A percentile compares a stretch with the other conserved stretches of the same genome.
Conservation (phyloP, 2,888 invertebrate genomes). For the Hirtodrosophila alboralis region DNA sequence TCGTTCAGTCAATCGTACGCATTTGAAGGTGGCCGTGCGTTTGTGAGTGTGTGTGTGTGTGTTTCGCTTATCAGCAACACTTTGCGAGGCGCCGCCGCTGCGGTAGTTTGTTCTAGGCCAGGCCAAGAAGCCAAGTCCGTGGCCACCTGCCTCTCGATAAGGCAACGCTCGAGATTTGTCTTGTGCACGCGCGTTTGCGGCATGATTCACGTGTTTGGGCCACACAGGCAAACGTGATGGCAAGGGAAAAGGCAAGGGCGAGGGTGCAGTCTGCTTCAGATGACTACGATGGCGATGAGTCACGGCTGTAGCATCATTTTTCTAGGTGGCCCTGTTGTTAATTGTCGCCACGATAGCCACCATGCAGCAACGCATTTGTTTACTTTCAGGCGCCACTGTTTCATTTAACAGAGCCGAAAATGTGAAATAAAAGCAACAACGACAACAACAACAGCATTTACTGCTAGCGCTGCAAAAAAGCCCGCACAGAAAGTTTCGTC, state of each 20-base stretch:
- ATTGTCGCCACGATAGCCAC: slow-evolving; percentile 53
- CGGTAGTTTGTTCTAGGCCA: slow-evolving; percentile 52
- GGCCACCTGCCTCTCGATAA: slow-evolving; percentile 58
- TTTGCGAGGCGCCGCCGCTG: slow-evolving; percentile 57
- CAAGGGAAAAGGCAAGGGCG: slow-evolving; percentile 10
- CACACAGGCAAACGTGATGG: no score
- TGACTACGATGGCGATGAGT: slow-evolving; percentile 40
- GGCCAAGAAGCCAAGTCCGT: slow-evolving; percentile 41
- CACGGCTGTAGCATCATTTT: slow-evolving; percentile 38
- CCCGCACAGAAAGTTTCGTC: slow-evolving; percentile 28
- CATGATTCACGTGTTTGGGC: slow-evolving; percentile 63
- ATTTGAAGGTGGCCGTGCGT: slow-evolving; percentile 32
- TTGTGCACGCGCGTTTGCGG: slow-evolving; percentile 49
- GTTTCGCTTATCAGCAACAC: slow-evolving; percentile 61
- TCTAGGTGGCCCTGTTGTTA: slow-evolving; percentile 61
- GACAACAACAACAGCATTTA: slow-evolving; percentile 15
- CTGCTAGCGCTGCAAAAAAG: slow-evolving; percentile 41
- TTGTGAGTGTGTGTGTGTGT: slow-evolving; percentile 14
- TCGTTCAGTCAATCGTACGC: slow-evolving; percentile 10
- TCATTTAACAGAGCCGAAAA: slow-evolving; percentile 52
- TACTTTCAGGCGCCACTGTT: slow-evolving; percentile 48
- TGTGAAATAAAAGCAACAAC: slow-evolving; percentile 12
- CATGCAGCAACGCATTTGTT: slow-evolving; percentile 41
- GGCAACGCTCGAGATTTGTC: slow-evolving; percentile 46
- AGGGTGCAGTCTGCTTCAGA: neutral